Conservation (phyloP, 2,113 vertebrate species). For the Ceyx margarethae region DNA sequence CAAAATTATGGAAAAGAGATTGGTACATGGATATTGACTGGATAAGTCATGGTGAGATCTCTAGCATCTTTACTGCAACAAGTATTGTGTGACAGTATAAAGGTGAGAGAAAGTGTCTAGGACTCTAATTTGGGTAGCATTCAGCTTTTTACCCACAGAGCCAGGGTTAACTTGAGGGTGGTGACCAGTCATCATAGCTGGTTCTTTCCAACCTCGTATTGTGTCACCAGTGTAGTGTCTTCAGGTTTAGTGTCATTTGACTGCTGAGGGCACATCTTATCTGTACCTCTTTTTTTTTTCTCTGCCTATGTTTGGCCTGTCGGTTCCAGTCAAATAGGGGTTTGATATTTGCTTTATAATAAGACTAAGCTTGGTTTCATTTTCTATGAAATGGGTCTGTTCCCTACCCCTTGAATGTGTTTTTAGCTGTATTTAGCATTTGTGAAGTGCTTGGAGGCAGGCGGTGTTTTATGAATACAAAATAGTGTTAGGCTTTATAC, state of each 20-base stretch:
- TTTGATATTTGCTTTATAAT: conserved; percentile 7
- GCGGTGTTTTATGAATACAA: conserved; percentile 36
- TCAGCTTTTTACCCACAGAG: background rate
- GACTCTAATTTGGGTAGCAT: background rate
- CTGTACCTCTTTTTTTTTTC: background rate
- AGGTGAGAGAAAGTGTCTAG: background rate
- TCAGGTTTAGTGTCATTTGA: background rate
- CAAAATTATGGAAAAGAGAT: background rate
- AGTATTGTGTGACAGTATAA: background rate
- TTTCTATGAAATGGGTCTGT: conserved; percentile 45
- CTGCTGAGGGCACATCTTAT: background rate
- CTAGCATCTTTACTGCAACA: background rate
- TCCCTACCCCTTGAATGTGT: background rate
- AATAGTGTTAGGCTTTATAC: conserved; percentile 35
- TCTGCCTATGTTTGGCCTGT: background rate
- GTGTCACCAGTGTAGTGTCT: background rate
- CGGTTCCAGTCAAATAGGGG: background rate
- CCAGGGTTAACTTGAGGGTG: background rate
- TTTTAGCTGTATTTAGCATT: conserved; percentile 55
- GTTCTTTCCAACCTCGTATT: background rate
- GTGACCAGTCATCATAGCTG: background rate
- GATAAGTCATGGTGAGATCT: background rate
- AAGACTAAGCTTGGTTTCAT: conserved; percentile 16
- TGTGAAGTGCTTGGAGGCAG: conserved; percentile 36
- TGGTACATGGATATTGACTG: background rate